phyloP scores from a whole-genome alignment of 2,797 vertebrate genomes.

The Notolabrus celidotus region DNA sequence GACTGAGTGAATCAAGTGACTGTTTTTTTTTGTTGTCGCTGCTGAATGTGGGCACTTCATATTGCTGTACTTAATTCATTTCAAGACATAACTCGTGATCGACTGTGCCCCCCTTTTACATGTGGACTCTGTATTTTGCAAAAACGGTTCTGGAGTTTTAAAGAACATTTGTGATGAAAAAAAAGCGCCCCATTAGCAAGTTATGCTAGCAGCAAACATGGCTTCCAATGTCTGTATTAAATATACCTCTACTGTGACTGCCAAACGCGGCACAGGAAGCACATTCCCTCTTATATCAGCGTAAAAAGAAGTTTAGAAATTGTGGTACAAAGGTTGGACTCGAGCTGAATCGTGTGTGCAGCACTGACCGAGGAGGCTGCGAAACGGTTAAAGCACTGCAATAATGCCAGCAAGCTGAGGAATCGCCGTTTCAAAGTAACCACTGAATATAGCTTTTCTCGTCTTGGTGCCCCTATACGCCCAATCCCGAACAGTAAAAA shows the following conservation, averaged over 20 bases:
- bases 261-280: slow-evolving; percentile 66
- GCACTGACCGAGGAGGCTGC: slow-evolving; percentile 71
- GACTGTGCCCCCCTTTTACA: slow-evolving; percentile 1
- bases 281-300: slow-evolving; percentile 40
- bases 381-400: slow-evolving; percentile 83
- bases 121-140: not conserved
- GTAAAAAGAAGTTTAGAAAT: slow-evolving; percentile 74
- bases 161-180: slow-evolving; percentile 64
- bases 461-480: slow-evolving; percentile 72
- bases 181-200: slow-evolving; percentile 75
- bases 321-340: slow-evolving; percentile 51
- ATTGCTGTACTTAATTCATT: slow-evolving; percentile 25
- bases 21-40: slow-evolving; percentile 70
- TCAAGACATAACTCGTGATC: slow-evolving; percentile 22
- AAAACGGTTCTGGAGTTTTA: slow-evolving; percentile 31
- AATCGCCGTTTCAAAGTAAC: slow-evolving; percentile 84
- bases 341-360: slow-evolving; percentile 62
- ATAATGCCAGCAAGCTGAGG: slow-evolving; percentile 80
- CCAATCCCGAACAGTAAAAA: slow-evolving; percentile 58
- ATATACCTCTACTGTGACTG: slow-evolving; percentile 73
- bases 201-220: slow-evolving; percentile 88
- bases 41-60: slow-evolving; percentile 59
- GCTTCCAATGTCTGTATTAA: slow-evolving; percentile 82
- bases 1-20: slow-evolving; percentile 67
- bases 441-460: slow-evolving; percentile 78